Evolutionary conservation across 2,113 vertebrate species (phyloP), one percentile per base, ranked within the genome.

Genomic region (Sprattus sprattus): DNA sequence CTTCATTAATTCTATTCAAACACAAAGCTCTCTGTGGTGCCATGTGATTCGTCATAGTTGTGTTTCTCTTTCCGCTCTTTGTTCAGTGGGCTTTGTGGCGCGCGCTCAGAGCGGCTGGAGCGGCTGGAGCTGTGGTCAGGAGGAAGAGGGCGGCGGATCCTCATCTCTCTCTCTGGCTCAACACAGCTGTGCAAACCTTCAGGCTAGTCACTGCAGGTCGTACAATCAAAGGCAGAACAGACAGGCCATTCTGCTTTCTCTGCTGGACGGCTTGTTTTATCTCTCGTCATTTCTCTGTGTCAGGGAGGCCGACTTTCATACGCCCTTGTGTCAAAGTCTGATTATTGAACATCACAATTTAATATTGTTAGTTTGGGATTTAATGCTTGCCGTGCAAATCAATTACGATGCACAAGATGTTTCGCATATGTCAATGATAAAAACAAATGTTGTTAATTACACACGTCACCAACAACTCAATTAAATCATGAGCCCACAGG

Each of bases 391-490:
- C 10, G 32, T 78, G 71, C 71, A 78, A 78, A 78, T 78, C 71
- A 78, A 78, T 78, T 78, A 78, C 44, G 71, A 78, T 78, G 28
- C 32, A 71, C 71, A 78, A 78, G 3, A 78, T 78, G 71, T 39
- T 78, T 78, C 75, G 64, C 44, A 18, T 82, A 80, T 80, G 47
- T 81, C 25, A 83, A 45, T 84, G 25, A 81, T 87, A 81, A 84
- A 83, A 54, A 32, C 54, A 67, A 60, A 67, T 57, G 32, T 8
- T 45, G 84, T 47, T 84, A 86, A 84, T 75, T 84, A 86, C 15
- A 75, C 32, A 81, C 45, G 81, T 84, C 78, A 84, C 50, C 32
- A 54, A 18, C 81, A 25, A 86, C 39, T 86, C 75, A 83, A 86
- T 57, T 85, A 81, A 82, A 45, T 71, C 60, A 75, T 13, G 39